A percentile compares a stretch with the other conserved stretches of the same genome.
phyloP scores from a whole-genome alignment of 2,797 vertebrate species.

The Rhincodon typus region DNA sequence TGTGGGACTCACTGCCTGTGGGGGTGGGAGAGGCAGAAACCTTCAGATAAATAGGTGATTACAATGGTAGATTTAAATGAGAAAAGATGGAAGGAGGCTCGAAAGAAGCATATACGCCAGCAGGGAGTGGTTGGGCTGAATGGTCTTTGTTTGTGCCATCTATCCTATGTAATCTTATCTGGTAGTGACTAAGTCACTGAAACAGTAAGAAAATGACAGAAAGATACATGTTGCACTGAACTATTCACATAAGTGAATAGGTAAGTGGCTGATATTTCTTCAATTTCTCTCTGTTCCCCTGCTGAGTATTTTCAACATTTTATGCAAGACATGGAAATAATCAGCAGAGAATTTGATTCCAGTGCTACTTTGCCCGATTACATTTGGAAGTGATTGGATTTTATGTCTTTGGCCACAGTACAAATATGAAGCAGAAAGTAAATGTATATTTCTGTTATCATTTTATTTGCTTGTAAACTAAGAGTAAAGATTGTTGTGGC shows the following conservation, averaged over 20 bases:
- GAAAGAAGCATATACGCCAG: background rate
- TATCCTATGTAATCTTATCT: background rate
- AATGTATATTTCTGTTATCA: background rate
- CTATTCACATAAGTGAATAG: background rate
- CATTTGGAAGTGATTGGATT: background rate
- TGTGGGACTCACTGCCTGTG: too few relatives aligned
- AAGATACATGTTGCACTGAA: too few relatives aligned
- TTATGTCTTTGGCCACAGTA: background rate
- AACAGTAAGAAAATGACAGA: background rate
- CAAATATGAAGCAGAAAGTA: background rate
- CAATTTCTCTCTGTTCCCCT: background rate
- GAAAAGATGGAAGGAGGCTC: background rate
- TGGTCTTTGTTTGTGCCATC: background rate
- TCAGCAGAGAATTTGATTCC: background rate
- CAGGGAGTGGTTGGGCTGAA: background rate
- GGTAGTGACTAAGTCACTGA: background rate
- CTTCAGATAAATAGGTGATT: too few relatives aligned
- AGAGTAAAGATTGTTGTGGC: background rate
- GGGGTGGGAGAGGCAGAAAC: too few relatives aligned
- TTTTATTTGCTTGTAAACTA: slow-evolving; percentile 7
- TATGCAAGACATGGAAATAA: background rate
- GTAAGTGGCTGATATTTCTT: too few relatives aligned
- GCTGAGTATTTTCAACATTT: background rate
- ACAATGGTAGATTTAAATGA: too few relatives aligned
- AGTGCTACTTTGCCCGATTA: background rate